Evolutionary conservation across 53 echinoderm and acorn worm genomes (phyloP).

Genomic region (Echinarachnius parma): DNA sequence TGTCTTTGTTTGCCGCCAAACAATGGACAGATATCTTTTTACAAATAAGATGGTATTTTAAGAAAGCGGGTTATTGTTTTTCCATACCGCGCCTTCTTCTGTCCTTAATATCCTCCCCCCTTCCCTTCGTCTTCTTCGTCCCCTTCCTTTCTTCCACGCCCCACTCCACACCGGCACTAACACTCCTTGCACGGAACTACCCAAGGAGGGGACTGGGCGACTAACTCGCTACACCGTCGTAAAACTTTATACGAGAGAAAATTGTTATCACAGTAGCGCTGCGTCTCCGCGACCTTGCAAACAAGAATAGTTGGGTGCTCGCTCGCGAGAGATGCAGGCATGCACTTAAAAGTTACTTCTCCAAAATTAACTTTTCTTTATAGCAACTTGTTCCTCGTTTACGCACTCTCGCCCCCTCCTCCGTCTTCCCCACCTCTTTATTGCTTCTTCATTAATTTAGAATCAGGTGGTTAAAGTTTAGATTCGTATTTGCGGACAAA

Average conservation of each 20-base stretch:
- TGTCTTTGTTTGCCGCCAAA: no score
- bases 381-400: no score
- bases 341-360: no score
- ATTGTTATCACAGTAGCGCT: slow-evolving; percentile 42
- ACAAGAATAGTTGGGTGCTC: not conserved
- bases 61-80: no score
- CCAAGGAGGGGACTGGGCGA: slow-evolving; percentile 21
- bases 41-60: no score
- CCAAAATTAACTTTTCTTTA: no score
- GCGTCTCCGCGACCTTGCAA: not conserved
- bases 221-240: slow-evolving; percentile 16
- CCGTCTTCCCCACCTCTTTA: no score
- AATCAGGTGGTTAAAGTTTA: no score
- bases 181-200: not conserved
- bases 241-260: slow-evolving; percentile 47
- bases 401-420: not conserved
- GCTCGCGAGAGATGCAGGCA: slow-evolving; percentile 8
- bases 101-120: not conserved
- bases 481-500: slow-evolving; percentile 46
- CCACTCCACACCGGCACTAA: not conserved
- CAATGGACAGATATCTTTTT: no score
- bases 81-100: no score
- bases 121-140: not conserved
- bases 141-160: not conserved
- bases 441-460: no score